Evolutionary conservation across 1,140 invertebrate species (phyloP), one percentile per base, ranked within the genome.

Genomic region (Drosophila sp.): DNA sequence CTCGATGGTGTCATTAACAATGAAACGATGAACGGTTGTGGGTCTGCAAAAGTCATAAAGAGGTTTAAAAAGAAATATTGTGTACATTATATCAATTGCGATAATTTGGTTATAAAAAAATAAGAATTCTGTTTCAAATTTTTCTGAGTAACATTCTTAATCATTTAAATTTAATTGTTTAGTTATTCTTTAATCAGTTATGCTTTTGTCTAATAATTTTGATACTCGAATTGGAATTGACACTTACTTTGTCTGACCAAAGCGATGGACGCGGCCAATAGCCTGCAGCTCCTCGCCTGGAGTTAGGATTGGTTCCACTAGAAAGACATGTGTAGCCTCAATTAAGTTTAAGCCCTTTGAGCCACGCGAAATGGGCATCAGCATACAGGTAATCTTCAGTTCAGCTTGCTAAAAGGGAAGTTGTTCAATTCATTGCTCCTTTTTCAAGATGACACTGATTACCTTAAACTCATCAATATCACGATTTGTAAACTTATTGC

Each of bases 321-420:
- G 92, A 21, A 97, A 92, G 0, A 97, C 94, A 92, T 97, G 96
- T 8, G 94, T 95, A 1, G 96, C 96, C 92, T 97, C 96, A 25
- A 94, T 95, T 27, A 97, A 90, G 92, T 97, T 97, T 1, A 97
- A 89, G 0, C 96, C 96, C 91, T 97, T 97, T 0, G 95, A 92
- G 9, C 96, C 96, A 51, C 93, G 93, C 62, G 93, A 92, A 6
- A 97, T 91, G 0, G 95, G 95, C 76, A 97, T 91, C 6, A 97
- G 89, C 4, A 97, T 92, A 11, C 93, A 95, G 36, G 93, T 94
- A 0, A 96, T 93, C 34, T 93, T 92, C 16, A 92, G 66, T 7
- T 80, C 38, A 3, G 83, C 57, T 81, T 93, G 87, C 92, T 93
- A 59, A 79, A 76, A 13, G 21, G 34, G 5, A 4, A 6, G 8